phyloP scores from a whole-genome alignment of 2,888 invertebrate species.

The Lottia scabra region DNA sequence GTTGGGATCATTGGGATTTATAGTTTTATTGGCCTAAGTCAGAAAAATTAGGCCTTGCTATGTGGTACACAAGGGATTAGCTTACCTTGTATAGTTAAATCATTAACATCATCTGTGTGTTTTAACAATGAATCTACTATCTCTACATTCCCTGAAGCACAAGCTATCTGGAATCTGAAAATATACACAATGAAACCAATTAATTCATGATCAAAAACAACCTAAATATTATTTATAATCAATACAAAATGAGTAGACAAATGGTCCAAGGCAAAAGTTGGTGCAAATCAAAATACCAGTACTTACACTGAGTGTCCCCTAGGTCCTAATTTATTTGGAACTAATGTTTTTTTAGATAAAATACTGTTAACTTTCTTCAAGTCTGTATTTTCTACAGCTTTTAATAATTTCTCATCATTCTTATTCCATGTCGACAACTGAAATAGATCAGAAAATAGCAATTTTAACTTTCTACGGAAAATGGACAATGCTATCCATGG shows the following conservation, averaged over 20 bases:
- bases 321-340: constrained; percentile 60
- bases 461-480: not conserved
- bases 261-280: too few species aligned
- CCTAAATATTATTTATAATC: too few species aligned
- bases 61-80: not conserved
- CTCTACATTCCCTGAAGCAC: constrained; percentile 50
- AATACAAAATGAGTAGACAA: too few species aligned
- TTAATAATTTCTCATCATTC: constrained; percentile 63
- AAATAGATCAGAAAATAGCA: constrained; percentile 18
- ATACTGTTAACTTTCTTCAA: constrained; percentile 51
- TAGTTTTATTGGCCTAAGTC: too few species aligned
- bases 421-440: constrained; percentile 65
- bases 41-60: too few species aligned
- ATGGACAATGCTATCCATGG: too few species aligned
- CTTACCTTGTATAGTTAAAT: constrained; percentile 55
- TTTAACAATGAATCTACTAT: constrained; percentile 52
- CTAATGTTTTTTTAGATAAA: constrained; percentile 57
- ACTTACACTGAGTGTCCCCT: constrained; percentile 65
- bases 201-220: too few species aligned
- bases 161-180: constrained; percentile 60
- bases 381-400: constrained; percentile 56
- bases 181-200: not conserved
- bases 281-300: too few species aligned
- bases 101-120: constrained; percentile 56
- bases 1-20: too few species aligned